Percentiles rank a stretch among this genome's conserved stretches.
phyloP scores from a whole-genome alignment of 2,797 vertebrate species.

The Cirrhinus mrigala region DNA sequence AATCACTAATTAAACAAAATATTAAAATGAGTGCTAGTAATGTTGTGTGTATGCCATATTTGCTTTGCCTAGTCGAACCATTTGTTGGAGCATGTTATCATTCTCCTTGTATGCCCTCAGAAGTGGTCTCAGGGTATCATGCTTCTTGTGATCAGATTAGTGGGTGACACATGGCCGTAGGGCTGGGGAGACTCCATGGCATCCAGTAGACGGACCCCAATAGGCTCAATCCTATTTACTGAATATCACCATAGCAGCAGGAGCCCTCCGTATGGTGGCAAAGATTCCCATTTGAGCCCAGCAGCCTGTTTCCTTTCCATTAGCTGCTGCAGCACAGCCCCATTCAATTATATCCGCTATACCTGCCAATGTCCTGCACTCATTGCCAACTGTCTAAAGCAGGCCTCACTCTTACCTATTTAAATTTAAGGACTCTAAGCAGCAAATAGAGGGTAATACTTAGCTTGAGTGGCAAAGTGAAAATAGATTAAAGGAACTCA shows the following conservation, averaged over 20 bases:
- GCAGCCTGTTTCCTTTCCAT: slow-evolving; percentile 63
- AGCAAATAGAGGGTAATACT: slow-evolving; percentile 27
- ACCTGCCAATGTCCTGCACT: slow-evolving; percentile 50
- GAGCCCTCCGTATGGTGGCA: slow-evolving; percentile 52
- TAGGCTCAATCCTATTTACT: slow-evolving; percentile 66
- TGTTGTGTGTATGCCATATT: neutral
- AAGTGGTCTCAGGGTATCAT: slow-evolving; percentile 38
- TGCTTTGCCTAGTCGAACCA: neutral
- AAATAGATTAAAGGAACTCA: neutral
- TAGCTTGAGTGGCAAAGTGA: slow-evolving; percentile 11
- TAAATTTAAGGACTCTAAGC: slow-evolving; percentile 41
- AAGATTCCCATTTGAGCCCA: slow-evolving; percentile 60
- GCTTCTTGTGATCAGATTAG: slow-evolving; percentile 50
- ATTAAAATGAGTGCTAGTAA: neutral
- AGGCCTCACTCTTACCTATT: slow-evolving; percentile 36
- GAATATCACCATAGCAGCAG: slow-evolving; percentile 63
- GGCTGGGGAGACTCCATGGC: slow-evolving; percentile 24
- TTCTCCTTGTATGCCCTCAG: slow-evolving; percentile 37
- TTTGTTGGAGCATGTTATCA: slow-evolving; percentile 13
- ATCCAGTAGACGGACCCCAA: slow-evolving; percentile 56
- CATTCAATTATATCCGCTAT: slow-evolving; percentile 55
- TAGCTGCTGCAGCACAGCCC: slow-evolving; percentile 48
- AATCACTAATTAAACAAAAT: neutral
- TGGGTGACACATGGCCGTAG: slow-evolving; percentile 34
- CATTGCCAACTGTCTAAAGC: slow-evolving; percentile 43